Conservation (phyloP, 2,888 invertebrate species). For the Rhagonycha lutea region DNA sequence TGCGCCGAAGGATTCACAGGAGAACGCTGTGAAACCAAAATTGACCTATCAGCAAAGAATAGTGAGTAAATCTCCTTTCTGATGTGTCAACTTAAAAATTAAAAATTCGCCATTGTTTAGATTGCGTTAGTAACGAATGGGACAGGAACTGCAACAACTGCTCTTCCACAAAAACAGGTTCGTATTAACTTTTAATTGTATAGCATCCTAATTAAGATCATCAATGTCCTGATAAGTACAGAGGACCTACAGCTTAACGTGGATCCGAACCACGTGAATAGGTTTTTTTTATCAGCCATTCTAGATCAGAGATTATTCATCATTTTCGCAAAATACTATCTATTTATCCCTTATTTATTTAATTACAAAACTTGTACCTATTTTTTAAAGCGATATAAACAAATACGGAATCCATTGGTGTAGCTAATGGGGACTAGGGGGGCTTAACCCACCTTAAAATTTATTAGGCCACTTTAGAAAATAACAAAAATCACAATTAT, state of each 20-base stretch:
- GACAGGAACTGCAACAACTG: not conserved
- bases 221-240: too few relatives aligned
- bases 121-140: not conserved
- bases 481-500: too few relatives aligned
- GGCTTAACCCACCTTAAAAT: too few relatives aligned
- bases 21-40: conserved; percentile 70
- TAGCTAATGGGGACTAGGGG: too few relatives aligned
- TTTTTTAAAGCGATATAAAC: too few relatives aligned
- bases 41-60: conserved; percentile 55
- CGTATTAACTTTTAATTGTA: not conserved
- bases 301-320: too few relatives aligned
- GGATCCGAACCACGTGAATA: not conserved
- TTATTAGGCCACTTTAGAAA: too few relatives aligned
- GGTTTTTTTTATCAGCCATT: not conserved
- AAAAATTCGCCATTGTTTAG: not conserved
- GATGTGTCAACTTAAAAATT: not conserved
- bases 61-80: conserved; percentile 20
- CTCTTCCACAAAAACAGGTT: not conserved
- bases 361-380: too few relatives aligned
- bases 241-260: not conserved
- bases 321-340: too few relatives aligned
- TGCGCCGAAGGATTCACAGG: conserved; percentile 71
- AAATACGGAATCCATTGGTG: too few relatives aligned
- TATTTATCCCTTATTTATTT: too few relatives aligned
- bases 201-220: too few relatives aligned